These are phyloP conservation scores for Caenorhabditis wallacei DNA, from an alignment of 2,888 invertebrate species.

Conservation along the genomic window DNA sequence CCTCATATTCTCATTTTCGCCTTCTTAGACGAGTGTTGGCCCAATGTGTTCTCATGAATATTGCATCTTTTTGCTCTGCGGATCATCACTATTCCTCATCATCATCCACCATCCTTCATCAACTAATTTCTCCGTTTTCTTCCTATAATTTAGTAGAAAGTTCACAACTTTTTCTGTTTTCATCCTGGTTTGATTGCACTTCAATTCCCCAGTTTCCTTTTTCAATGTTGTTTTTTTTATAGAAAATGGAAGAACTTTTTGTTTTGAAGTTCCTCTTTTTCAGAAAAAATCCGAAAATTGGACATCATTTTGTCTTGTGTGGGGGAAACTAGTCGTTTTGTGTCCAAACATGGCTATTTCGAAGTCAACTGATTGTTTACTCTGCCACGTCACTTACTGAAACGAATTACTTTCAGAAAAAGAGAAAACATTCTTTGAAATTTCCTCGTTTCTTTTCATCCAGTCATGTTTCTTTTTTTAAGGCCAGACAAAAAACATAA, in stretches of 20 bases:
- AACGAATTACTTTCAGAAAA: conserved; percentile 22
- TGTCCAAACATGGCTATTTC: conserved; percentile 27
- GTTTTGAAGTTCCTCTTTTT: conserved; percentile 24
- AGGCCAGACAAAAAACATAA: conserved; percentile 1
- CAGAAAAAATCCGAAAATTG: conserved; percentile 51
- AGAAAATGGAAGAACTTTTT: conserved; percentile 25
- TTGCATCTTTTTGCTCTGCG: conserved; percentile 47
- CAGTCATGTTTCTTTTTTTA: conserved; percentile 7
- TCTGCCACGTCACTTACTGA: conserved; percentile 37
- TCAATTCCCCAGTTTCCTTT: conserved; percentile 1
- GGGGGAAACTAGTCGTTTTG: conserved; percentile 41
- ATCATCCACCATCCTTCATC: conserved; percentile 28
- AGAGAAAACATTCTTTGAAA: conserved; percentile 13
- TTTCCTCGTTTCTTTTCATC: background rate
- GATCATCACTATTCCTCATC: conserved; percentile 47
- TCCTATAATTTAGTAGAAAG: conserved; percentile 9
- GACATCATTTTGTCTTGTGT: conserved; percentile 24
- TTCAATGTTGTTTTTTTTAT: conserved; percentile 1
- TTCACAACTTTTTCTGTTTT: conserved; percentile 7
- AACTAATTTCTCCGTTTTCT: background rate
- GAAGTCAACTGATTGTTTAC: conserved; percentile 38
- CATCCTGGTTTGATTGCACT: background rate
- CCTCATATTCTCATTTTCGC: background rate
- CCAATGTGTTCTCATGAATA: conserved; percentile 54
- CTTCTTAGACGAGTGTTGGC: conserved; percentile 17